Conservation (phyloP, 2,797 vertebrate genomes). For the Sus cebifrons region DNA sequence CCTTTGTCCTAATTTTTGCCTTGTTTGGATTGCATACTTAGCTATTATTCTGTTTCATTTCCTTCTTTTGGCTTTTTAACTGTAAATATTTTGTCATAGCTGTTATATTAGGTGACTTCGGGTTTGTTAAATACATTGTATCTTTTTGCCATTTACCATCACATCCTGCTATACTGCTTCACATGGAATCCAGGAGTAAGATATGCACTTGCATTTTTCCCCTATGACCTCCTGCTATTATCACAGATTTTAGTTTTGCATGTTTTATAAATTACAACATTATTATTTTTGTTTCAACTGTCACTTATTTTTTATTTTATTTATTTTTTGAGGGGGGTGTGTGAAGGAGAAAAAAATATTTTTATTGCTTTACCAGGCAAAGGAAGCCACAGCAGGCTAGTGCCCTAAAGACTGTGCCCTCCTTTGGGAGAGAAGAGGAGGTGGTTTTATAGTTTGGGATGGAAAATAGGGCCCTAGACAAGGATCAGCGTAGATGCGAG, state of each 20-base stretch:
- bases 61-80: not conserved
- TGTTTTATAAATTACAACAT: not conserved
- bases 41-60: too few relatives aligned
- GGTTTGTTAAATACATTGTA: not conserved
- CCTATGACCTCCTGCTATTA: too few relatives aligned
- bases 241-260: not conserved
- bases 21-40: not conserved
- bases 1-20: not conserved
- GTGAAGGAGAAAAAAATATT: too few relatives aligned
- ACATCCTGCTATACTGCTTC: too few relatives aligned
- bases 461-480: too few relatives aligned
- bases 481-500: too few relatives aligned
- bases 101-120: not conserved
- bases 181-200: rapidly evolving
- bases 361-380: too few relatives aligned
- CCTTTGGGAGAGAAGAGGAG: too few relatives aligned
- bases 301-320: not conserved
- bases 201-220: not conserved
- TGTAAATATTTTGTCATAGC: not conserved
- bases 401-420: too few relatives aligned
- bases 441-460: too few relatives aligned
- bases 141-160: not conserved
- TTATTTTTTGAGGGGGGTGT: too few relatives aligned
- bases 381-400: too few relatives aligned
- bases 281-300: not conserved